These are phyloP conservation scores for Microcebus tavaratra DNA, from an alignment of 2,113 vertebrate genomes.

Conservation along the genomic window DNA sequence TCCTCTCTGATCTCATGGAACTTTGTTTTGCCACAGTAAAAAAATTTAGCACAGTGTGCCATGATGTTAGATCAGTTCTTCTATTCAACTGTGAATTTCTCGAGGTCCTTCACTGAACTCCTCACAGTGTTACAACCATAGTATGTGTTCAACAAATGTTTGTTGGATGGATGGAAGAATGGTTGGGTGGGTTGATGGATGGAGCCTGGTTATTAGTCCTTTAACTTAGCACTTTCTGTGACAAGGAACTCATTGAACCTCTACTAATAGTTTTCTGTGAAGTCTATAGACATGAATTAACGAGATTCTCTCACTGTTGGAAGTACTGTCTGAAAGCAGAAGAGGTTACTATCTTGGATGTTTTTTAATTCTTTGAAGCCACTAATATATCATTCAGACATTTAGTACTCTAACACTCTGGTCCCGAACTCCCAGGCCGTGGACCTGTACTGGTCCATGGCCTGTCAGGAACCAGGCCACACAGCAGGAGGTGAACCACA, in stretches of 20 bases:
- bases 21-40: background rate
- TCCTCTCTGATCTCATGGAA: background rate
- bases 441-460: too few relatives aligned
- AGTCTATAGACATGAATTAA: constrained; percentile 8
- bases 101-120: background rate
- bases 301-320: background rate
- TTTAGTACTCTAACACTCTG: background rate
- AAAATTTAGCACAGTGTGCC: background rate
- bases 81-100: background rate
- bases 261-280: background rate
- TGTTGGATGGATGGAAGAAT: background rate
- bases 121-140: background rate
- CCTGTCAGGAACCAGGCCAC: too few relatives aligned
- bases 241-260: background rate
- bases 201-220: background rate
- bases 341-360: background rate
- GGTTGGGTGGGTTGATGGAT: background rate
- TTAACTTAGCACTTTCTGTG: background rate
- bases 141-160: background rate
- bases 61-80: background rate
- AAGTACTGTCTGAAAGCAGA: background rate
- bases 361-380: background rate
- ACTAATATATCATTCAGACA: background rate
- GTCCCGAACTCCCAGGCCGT: too few relatives aligned
- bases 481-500: too few relatives aligned